Percentiles rank a stretch among this genome's conserved stretches.
Conservation (phyloP, 2,113 vertebrate genomes). For the Apodemus speciosus region DNA sequence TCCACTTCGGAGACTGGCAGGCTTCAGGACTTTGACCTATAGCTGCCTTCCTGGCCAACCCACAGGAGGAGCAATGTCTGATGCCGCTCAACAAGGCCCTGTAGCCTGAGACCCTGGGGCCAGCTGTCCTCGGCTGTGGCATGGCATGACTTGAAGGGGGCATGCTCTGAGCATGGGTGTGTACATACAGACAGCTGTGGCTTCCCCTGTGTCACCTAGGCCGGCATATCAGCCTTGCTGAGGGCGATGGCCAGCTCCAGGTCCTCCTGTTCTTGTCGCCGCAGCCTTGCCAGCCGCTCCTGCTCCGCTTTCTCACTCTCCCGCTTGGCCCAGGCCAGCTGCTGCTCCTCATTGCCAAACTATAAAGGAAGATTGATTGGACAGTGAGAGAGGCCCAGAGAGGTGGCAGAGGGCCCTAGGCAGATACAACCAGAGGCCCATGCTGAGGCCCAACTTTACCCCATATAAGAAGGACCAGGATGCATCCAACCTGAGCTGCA, state of each 20-base stretch:
- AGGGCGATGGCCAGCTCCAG: constrained; percentile 97
- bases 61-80: background rate
- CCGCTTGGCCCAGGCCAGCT: constrained; percentile 98
- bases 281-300: constrained; percentile 93
- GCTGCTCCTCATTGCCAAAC: constrained; percentile 99
- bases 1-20: background rate
- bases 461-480: no score
- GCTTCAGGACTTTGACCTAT: background rate
- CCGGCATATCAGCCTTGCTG: constrained; percentile 98
- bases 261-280: constrained; percentile 98
- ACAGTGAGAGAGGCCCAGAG: constrained; percentile 39
- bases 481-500: background rate
- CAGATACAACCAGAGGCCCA: background rate
- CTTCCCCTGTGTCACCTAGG: constrained; percentile 81
- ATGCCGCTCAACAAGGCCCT: constrained; percentile 12
- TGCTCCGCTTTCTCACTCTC: constrained; percentile 97
- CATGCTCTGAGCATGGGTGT: background rate
- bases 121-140: constrained; percentile 49
- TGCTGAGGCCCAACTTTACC: background rate
- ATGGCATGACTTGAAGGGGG: constrained; percentile 13
- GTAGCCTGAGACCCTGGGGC: background rate
- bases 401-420: background rate
- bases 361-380: constrained; percentile 79
- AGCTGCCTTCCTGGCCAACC: background rate
- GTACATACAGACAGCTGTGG: background rate